Conservation (phyloP, 2,113 vertebrate genomes). For the Boleophthalmus pectinirostris region DNA sequence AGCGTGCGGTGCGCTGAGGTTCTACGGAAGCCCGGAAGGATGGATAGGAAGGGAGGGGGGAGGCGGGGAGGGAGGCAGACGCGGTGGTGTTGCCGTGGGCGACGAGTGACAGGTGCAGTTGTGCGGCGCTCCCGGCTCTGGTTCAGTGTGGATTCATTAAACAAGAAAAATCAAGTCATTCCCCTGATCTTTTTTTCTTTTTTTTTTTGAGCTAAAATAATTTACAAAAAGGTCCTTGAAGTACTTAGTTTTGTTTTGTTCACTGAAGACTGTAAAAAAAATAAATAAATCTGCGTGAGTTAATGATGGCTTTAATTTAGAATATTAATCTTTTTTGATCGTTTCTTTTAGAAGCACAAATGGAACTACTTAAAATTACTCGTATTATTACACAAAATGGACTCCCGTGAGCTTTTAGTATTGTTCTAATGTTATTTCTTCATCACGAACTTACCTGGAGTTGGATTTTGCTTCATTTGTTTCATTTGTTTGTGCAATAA, state of each 20-base stretch:
- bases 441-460: no score
- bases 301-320: no score
- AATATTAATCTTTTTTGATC: no score
- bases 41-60: not conserved
- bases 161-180: not conserved
- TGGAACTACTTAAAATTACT: no score
- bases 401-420: no score
- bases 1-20: constrained; percentile 31
- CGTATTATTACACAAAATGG: no score
- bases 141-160: constrained; percentile 59
- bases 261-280: not conserved
- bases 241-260: not conserved
- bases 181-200: constrained; percentile 15
- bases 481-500: no score
- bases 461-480: no score
- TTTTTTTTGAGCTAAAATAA: constrained; percentile 23
- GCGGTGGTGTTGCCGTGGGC: constrained; percentile 55
- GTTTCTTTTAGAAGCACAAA: no score
- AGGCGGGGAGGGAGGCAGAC: constrained; percentile 31
- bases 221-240: not conserved
- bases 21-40: constrained; percentile 32
- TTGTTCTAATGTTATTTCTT: no score
- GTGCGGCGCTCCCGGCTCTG: constrained; percentile 43
- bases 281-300: not conserved
- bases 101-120: constrained; percentile 62